Evolutionary conservation across 2,888 invertebrate genomes (phyloP).

Genomic region (Caenorhabditis wallacei): DNA sequence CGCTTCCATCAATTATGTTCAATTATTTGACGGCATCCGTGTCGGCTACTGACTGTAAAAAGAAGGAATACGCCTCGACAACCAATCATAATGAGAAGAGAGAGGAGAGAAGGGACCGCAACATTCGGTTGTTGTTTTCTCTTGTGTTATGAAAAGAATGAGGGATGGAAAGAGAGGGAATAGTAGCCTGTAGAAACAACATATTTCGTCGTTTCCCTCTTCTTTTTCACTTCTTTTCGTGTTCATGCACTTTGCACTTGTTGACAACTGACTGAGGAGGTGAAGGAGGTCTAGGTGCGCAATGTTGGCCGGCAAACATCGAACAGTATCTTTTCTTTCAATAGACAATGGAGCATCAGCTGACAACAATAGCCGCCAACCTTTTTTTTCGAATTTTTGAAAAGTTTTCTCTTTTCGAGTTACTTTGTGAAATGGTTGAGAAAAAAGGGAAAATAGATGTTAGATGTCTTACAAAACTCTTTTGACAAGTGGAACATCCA

Average conservation of each 20-base stretch:
- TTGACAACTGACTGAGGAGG: slow-evolving; percentile 44
- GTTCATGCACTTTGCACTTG: slow-evolving; percentile 66
- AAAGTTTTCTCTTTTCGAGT: background rate
- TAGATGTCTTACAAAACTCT: slow-evolving; percentile 25
- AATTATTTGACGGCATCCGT: slow-evolving; percentile 58
- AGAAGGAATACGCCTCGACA: slow-evolving; percentile 47
- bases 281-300: slow-evolving; percentile 10
- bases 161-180: background rate
- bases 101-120: slow-evolving; percentile 4
- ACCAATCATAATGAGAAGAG: slow-evolving; percentile 58
- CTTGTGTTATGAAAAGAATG: slow-evolving; percentile 21
- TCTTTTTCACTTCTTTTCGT: slow-evolving; percentile 30
- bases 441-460: slow-evolving; percentile 4
- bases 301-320: slow-evolving; percentile 43
- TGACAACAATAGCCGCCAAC: slow-evolving; percentile 15
- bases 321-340: slow-evolving; percentile 54
- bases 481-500: slow-evolving; percentile 39
- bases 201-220: slow-evolving; percentile 22
- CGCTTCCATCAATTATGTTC: slow-evolving; percentile 58
- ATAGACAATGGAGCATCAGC: slow-evolving; percentile 23
- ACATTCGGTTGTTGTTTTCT: background rate
- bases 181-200: slow-evolving; percentile 23
- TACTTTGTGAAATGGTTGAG: background rate
- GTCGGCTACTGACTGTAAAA: slow-evolving; percentile 26
- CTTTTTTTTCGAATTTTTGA: slow-evolving; percentile 18